Percentiles rank a stretch among this genome's conserved stretches.
phyloP scores from a whole-genome alignment of 2,888 invertebrate genomes.

The Altica lythri region DNA sequence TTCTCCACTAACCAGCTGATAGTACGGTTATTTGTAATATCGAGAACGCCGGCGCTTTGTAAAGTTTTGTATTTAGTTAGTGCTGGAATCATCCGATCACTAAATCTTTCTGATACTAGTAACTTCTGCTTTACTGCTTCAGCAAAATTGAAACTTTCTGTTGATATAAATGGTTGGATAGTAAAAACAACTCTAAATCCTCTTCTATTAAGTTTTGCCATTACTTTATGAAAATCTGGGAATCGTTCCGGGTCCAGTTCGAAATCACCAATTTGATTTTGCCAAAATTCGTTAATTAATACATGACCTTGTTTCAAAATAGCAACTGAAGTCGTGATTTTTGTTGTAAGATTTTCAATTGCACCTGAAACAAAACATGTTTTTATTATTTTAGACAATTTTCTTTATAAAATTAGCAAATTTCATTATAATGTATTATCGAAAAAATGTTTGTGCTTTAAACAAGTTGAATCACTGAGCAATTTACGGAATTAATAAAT shows the following conservation, averaged over 20 bases:
- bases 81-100: constrained; percentile 80
- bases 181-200: constrained; percentile 87
- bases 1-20: constrained; percentile 78
- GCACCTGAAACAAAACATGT: constrained; percentile 54
- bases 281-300: constrained; percentile 81
- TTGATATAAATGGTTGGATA: constrained; percentile 89
- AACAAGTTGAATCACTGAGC: too few relatives aligned
- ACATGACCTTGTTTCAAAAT: constrained; percentile 81
- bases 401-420: too few relatives aligned
- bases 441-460: too few relatives aligned
- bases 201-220: constrained; percentile 78
- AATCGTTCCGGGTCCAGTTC: constrained; percentile 79
- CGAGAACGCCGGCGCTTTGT: constrained; percentile 81
- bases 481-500: too few relatives aligned
- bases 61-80: constrained; percentile 80
- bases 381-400: background rate
- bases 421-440: too few relatives aligned
- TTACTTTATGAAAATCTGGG: constrained; percentile 75
- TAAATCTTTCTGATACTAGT: constrained; percentile 79
- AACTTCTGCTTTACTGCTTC: constrained; percentile 76
- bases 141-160: constrained; percentile 81
- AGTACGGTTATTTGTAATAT: constrained; percentile 82
- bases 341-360: constrained; percentile 82
- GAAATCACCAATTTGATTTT: constrained; percentile 83
- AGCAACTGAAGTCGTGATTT: constrained; percentile 73